These are phyloP conservation scores for Meriones psammophilus DNA, from an alignment of 2,797 vertebrate species.

Conservation along the genomic window DNA sequence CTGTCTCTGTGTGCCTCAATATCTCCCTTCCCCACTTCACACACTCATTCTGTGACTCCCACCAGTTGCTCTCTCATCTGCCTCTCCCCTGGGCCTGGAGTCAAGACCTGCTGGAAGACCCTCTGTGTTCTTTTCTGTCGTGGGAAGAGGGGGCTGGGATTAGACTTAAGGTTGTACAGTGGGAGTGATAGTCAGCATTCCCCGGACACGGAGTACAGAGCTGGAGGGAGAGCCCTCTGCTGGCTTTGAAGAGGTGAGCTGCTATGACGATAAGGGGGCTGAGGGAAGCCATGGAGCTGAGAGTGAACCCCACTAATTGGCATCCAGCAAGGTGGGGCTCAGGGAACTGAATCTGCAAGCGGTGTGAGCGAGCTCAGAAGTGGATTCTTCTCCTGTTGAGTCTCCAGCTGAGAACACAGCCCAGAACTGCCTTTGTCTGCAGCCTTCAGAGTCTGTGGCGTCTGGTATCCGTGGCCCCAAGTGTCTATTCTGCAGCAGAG, in stretches of 20 bases:
- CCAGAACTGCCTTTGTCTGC: too few relatives aligned
- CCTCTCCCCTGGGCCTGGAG: neutral
- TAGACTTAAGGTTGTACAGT: neutral
- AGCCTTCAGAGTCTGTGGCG: neutral
- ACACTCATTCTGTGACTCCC: too few relatives aligned
- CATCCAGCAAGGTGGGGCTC: neutral
- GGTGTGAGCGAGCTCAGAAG: neutral
- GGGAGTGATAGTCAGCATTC: too few relatives aligned
- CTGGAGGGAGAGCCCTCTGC: neutral
- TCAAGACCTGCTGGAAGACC: neutral
- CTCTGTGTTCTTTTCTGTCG: neutral
- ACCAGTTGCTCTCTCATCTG: neutral
- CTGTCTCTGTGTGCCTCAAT: accelerated
- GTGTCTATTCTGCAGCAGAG: neutral
- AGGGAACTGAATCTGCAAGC: neutral
- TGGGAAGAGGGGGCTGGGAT: neutral
- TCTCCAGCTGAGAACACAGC: neutral
- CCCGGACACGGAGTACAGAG: accelerated
- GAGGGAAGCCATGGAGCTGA: neutral
- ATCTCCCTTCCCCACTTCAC: neutral
- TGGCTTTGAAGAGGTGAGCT: neutral
- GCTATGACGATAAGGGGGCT: neutral
- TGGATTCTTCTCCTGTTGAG: neutral
- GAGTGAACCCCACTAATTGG: neutral
- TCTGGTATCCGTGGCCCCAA: accelerated